phyloP scores from a whole-genome alignment of 2,888 invertebrate species.

The Doris montereyensis region DNA sequence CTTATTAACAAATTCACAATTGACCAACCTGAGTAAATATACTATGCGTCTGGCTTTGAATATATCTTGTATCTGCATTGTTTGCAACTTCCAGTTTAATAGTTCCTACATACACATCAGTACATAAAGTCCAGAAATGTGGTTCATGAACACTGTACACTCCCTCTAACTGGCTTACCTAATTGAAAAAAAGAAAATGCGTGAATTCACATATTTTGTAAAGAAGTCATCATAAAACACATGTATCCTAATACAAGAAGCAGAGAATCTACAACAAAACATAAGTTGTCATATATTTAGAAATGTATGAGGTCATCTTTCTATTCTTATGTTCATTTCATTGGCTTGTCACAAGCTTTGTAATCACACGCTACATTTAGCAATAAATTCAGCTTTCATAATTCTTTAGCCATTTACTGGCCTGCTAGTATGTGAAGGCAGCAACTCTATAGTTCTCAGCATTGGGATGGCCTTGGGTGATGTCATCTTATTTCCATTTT shows the following conservation, averaged over 20 bases:
- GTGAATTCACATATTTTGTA: background rate
- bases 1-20: background rate
- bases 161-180: conserved; percentile 85
- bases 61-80: conserved; percentile 92
- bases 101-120: conserved; percentile 92
- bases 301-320: too few relatives aligned
- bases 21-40: conserved; percentile 85
- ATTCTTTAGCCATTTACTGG: too few relatives aligned
- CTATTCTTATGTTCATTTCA: too few relatives aligned
- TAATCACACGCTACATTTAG: too few relatives aligned
- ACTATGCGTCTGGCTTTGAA: conserved; percentile 92
- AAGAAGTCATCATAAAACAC: background rate
- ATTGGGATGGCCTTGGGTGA: too few relatives aligned
- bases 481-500: too few relatives aligned
- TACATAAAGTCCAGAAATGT: conserved; percentile 98
- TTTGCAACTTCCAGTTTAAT: conserved; percentile 95
- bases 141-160: conserved; percentile 97
- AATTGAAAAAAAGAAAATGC: background rate
- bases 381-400: too few relatives aligned
- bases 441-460: too few relatives aligned
- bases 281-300: too few relatives aligned
- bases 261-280: background rate
- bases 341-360: too few relatives aligned
- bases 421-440: too few relatives aligned
- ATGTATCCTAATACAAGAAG: background rate